Evolutionary conservation across 2,113 vertebrate species (phyloP), one percentile per base, ranked within the genome.

Genomic region (Pseudonaja textilis): DNA sequence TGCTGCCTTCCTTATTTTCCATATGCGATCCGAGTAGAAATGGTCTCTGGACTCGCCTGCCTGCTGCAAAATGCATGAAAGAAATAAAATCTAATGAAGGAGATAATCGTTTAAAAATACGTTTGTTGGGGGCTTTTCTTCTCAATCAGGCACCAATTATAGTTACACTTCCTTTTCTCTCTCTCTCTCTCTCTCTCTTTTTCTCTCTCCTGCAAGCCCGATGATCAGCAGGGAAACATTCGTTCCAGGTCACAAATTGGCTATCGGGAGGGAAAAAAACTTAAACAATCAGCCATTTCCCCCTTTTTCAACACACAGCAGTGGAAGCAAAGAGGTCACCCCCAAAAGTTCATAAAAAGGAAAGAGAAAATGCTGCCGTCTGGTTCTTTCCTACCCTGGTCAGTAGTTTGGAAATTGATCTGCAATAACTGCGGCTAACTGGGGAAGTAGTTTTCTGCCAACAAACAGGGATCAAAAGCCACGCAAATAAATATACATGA

Each of bases 401-500:
- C 91, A 42, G 50, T 54, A 94, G 91, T 96, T 93, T 97, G 93
- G 95, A 96, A 97, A 97, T 96, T 1, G 4, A 96, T 97, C 94
- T 96, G 95, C 94, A 96, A 93, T 89, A 91, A 42, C 47, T 95
- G 42, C 87, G 89, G 95, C 89, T 97, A 94, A 97, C 97, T 93
- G 2, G 1, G 96, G 69, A 61, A 94, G 45, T 89, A 87, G 88
- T 96, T 96, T 94, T 93, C 92, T 95, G 94, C 95, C 94, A 92
- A 92, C 94, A 96, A 96, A 96, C 92, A 64, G 95, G 95, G 96
- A 97, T 97, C 96, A 97, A 96, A 97, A 96, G 97, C 92, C 97
- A 97, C 95, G 95, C 96, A 97, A 97, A 98, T 97, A 98, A 97
- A 97, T 98, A 97, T 94, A 97, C 97, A 97, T 97, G 96, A 97